phyloP scores from a whole-genome alignment of 2,113 vertebrate genomes.

The Ageneiosus marmoratus region DNA sequence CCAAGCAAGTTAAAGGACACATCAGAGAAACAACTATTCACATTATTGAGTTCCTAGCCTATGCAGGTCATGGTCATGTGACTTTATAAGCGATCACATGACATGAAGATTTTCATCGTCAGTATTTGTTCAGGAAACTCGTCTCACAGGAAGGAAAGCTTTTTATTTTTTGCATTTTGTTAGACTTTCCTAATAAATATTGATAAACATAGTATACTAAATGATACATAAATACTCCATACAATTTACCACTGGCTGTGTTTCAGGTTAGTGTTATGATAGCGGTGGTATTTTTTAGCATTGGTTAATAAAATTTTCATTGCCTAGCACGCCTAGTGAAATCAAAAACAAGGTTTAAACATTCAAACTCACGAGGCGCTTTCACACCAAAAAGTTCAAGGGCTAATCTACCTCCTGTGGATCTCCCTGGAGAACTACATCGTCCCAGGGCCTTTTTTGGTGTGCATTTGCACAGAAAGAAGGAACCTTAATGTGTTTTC shows the following conservation, averaged over 20 bases:
- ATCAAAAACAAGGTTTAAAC: slow-evolving; percentile 8
- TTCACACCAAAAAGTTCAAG: too few relatives aligned
- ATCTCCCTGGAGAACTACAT: too few relatives aligned
- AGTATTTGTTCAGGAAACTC: not conserved
- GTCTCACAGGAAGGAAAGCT: not conserved
- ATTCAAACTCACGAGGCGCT: slow-evolving; percentile 32
- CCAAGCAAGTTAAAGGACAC: too few relatives aligned
- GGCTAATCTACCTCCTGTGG: too few relatives aligned
- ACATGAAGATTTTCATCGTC: too few relatives aligned
- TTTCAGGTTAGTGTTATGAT: not conserved
- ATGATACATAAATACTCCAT: not conserved
- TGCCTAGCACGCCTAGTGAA: not conserved
- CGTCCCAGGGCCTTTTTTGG: too few relatives aligned
- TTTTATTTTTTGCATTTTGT: not conserved
- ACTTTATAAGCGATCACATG: too few relatives aligned
- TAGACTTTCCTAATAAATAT: not conserved
- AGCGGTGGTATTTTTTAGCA: not conserved
- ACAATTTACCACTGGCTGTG: not conserved
- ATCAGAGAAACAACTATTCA: not conserved
- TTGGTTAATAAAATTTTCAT: too few relatives aligned
- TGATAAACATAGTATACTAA: too few relatives aligned
- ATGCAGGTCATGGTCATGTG: not conserved
- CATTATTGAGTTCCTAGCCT: not conserved
- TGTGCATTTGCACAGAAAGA: too few relatives aligned
- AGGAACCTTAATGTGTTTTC: too few relatives aligned